Conservation (phyloP, 2,888 invertebrate genomes). For the Beris morrisii region DNA sequence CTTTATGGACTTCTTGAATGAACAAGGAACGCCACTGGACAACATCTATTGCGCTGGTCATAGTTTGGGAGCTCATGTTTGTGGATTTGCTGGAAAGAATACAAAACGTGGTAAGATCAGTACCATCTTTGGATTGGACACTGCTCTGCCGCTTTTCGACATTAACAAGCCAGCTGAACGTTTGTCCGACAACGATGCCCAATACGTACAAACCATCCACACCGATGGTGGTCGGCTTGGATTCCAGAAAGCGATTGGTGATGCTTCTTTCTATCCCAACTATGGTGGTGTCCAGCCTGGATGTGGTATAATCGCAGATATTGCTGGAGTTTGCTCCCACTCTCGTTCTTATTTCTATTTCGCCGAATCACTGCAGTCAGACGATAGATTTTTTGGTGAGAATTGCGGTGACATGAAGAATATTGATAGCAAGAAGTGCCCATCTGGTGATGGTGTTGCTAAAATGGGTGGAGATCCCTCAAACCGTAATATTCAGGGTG, state of each 20-base stretch:
- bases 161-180: conserved; percentile 43
- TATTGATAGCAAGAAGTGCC: conserved; percentile 21
- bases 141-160: conserved; percentile 44
- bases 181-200: conserved; percentile 47
- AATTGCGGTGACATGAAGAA: not conserved
- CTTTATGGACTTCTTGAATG: conserved; percentile 54
- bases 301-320: conserved; percentile 4
- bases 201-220: conserved; percentile 51
- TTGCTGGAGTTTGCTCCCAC: conserved; percentile 26
- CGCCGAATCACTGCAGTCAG: conserved; percentile 43
- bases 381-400: conserved; percentile 9
- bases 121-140: conserved; percentile 56
- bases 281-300: conserved; percentile 59
- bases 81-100: conserved; percentile 62
- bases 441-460: conserved; percentile 40
- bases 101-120: conserved; percentile 59
- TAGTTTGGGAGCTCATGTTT: conserved; percentile 63
- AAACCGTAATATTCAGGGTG: conserved; percentile 38
- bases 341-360: conserved; percentile 43
- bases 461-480: conserved; percentile 46
- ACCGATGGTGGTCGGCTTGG: conserved; percentile 50
- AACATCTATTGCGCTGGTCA: conserved; percentile 60
- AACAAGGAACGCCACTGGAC: conserved; percentile 56
- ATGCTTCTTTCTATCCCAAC: conserved; percentile 60
- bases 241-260: conserved; percentile 50